Conservation (phyloP, 2,797 vertebrate species). For the Uromys caudimaculatus region DNA sequence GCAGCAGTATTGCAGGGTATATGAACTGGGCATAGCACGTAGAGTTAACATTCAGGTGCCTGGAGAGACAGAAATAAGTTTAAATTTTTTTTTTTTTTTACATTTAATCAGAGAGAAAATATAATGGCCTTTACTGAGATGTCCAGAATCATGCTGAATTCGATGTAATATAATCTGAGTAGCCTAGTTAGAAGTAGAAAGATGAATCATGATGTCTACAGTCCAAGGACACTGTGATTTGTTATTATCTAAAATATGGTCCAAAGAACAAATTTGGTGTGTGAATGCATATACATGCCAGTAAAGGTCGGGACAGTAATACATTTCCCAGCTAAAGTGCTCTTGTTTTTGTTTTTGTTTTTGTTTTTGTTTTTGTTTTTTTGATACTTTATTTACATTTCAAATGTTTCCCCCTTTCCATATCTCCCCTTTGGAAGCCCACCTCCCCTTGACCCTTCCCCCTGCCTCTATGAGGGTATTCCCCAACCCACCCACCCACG, state of each 20-base stretch:
- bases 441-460: no score
- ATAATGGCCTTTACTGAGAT: neutral
- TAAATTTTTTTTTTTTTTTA: no score
- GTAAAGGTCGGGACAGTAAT: conserved; percentile 26
- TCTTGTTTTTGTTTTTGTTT: no score
- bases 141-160: conserved; percentile 29
- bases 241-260: conserved; percentile 49
- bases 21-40: neutral
- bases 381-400: no score
- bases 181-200: conserved; percentile 38
- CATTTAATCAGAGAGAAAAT: neutral
- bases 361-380: no score
- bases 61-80: neutral
- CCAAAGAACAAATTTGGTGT: conserved; percentile 22
- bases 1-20: no score
- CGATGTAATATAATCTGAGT: neutral
- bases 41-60: neutral
- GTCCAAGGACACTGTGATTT: conserved; percentile 48
- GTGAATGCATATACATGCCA: neutral
- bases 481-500: no score
- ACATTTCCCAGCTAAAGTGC: conserved; percentile 1
- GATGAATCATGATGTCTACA: conserved; percentile 62
- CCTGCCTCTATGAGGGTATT: no score
- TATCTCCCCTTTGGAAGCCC: no score
- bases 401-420: no score